phyloP scores from a whole-genome alignment of 2,113 vertebrate species.

The Astur gentilis region DNA sequence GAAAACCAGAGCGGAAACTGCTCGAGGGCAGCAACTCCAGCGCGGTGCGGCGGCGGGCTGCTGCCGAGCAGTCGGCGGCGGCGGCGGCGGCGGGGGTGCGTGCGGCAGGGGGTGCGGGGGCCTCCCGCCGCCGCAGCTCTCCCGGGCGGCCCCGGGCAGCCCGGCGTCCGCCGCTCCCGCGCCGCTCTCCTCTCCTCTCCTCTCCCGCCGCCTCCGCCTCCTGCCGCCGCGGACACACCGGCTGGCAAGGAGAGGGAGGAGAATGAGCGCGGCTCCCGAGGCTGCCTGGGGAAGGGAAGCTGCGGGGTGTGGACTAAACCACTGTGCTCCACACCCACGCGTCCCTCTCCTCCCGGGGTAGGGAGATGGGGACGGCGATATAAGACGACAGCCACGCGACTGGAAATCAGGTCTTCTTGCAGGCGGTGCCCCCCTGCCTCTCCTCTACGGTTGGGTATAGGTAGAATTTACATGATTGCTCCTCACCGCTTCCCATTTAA shows the following conservation, averaged over 20 bases:
- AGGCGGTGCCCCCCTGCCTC: background rate
- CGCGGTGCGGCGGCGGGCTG: background rate
- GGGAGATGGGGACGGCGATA: background rate
- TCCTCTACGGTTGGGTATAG: background rate
- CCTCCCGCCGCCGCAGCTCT: background rate
- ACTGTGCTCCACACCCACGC: conserved; percentile 56
- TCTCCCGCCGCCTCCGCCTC: conserved; percentile 19
- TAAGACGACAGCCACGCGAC: background rate
- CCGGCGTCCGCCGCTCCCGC: background rate
- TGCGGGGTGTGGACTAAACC: conserved; percentile 49
- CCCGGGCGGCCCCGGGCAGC: background rate
- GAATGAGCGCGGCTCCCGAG: conserved; percentile 41
- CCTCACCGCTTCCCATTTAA: conserved; percentile 39
- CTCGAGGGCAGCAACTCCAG: conserved; percentile 25
- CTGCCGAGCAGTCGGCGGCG: background rate
- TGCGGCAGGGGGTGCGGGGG: background rate
- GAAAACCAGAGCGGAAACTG: conserved; percentile 31
- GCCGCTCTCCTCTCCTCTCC: background rate
- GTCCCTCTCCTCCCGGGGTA: background rate
- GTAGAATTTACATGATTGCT: conserved; percentile 29
- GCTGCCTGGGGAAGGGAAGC: conserved; percentile 27
- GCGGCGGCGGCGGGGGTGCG: background rate
- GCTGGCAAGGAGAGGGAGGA: conserved; percentile 46
- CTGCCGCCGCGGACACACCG: conserved; percentile 21
- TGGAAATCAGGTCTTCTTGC: background rate